phyloP scores from a whole-genome alignment of 2,888 invertebrate genomes.

The Xestoiulus laeticollis region DNA sequence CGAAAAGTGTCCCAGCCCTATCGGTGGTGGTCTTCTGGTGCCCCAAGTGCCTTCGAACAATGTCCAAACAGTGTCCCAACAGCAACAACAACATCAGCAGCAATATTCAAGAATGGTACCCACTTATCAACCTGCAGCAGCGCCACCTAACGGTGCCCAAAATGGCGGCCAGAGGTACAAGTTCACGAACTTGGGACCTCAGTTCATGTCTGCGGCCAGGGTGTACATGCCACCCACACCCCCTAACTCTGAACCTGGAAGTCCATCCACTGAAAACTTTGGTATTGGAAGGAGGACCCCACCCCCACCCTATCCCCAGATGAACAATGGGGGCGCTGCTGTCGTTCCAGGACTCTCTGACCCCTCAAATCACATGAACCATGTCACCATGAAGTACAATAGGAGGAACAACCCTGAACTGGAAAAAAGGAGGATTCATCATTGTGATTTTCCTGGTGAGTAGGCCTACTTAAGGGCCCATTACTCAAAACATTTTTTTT shows the following conservation, averaged over 20 bases:
- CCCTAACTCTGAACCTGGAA: conserved; percentile 87
- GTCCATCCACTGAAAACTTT: conserved; percentile 70
- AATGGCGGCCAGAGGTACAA: conserved; percentile 49
- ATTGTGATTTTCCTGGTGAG: conserved; percentile 69
- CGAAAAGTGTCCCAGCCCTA: conserved; percentile 58
- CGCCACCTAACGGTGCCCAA: conserved; percentile 60
- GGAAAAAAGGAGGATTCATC: conserved; percentile 94
- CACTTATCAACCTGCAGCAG: conserved; percentile 61
- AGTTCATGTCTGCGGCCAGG: conserved; percentile 61
- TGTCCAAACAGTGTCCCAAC: conserved; percentile 56
- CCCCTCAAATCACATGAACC: neutral
- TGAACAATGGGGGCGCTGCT: neutral
- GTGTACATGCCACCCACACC: conserved; percentile 89
- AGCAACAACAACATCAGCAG: conserved; percentile 56
- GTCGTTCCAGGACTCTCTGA: neutral
- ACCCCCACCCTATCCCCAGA: conserved; percentile 78
- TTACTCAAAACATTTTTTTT: too few relatives aligned
- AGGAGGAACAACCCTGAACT: conserved; percentile 91
- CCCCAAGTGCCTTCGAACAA: neutral
- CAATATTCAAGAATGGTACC: conserved; percentile 48
- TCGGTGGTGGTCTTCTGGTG: conserved; percentile 60
- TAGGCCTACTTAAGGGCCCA: neutral
- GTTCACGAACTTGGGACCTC: conserved; percentile 55
- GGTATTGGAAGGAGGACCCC: conserved; percentile 71
- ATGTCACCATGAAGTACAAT: conserved; percentile 60